Conservation (phyloP, 2,113 vertebrate genomes). For the Eidolon helvum region DNA sequence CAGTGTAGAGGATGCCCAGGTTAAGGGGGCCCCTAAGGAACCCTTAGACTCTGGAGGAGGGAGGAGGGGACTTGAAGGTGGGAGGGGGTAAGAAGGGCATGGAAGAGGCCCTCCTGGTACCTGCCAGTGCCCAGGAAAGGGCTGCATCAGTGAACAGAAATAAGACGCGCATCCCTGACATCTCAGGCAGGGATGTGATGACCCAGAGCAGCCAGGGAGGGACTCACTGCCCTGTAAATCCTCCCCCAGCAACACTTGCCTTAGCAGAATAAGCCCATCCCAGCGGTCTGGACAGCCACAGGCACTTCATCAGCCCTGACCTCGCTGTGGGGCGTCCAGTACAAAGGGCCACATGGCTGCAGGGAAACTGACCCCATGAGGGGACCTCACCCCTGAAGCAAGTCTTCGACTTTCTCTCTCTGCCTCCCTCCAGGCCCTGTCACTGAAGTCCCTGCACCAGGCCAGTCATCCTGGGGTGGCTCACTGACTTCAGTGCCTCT, state of each 20-base stretch:
- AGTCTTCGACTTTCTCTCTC: neutral
- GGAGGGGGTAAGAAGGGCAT: neutral
- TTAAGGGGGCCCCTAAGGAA: neutral
- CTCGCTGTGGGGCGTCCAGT: neutral
- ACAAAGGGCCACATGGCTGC: neutral
- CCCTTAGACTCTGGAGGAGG: neutral
- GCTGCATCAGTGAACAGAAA: constrained; percentile 43
- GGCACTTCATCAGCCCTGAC: neutral
- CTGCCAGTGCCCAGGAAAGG: neutral
- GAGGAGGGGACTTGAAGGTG: neutral
- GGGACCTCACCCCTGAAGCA: neutral
- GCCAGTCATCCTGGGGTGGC: neutral
- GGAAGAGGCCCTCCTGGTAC: neutral
- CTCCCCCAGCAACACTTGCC: constrained; percentile 35
- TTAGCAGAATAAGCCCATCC: constrained; percentile 37
- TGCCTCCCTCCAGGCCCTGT: neutral
- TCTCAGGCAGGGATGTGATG: constrained; percentile 59
- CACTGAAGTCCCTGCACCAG: neutral
- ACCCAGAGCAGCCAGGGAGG: constrained; percentile 58
- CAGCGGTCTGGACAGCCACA: neutral
- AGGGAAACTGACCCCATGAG: neutral
- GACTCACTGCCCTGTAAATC: constrained; percentile 66
- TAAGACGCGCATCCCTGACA: constrained; percentile 54
- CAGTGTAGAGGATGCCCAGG: neutral
- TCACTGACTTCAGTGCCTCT: neutral